phyloP scores from a whole-genome alignment of 2,113 vertebrate species.

The Labeo rohita region DNA sequence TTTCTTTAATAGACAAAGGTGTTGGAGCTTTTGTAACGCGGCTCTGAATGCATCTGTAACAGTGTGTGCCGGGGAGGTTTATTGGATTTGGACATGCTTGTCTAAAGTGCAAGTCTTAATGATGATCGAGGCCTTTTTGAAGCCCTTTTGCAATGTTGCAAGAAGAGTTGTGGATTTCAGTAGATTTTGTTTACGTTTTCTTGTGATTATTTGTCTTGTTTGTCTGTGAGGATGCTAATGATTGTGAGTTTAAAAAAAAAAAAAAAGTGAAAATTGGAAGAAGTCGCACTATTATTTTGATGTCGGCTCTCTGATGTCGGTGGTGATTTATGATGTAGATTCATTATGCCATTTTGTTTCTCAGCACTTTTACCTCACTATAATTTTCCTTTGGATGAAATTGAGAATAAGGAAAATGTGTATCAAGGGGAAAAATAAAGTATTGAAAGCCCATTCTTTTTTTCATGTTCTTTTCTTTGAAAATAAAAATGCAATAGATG shows the following conservation, averaged over 20 bases:
- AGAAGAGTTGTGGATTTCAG: conserved; percentile 60
- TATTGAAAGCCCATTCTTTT: conserved; percentile 63
- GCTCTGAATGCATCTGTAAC: conserved; percentile 36
- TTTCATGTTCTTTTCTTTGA: conserved; percentile 4
- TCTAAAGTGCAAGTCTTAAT: conserved; percentile 40
- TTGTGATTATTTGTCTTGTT: conserved; percentile 57
- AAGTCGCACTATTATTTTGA: conserved; percentile 70
- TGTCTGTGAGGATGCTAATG: conserved; percentile 63
- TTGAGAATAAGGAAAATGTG: conserved; percentile 77
- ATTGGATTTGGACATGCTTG: conserved; percentile 19
- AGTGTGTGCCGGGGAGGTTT: not conserved
- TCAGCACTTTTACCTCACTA: conserved; percentile 80
- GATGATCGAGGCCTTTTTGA: conserved; percentile 28
- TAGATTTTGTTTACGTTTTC: conserved; percentile 51
- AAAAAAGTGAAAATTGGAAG: conserved; percentile 55
- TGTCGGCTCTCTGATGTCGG: conserved; percentile 64
- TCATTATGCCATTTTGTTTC: conserved; percentile 73
- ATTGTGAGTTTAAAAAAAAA: conserved; percentile 56
- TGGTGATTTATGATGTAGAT: conserved; percentile 63
- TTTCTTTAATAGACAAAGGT: conserved; percentile 37
- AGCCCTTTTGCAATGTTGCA: conserved; percentile 54
- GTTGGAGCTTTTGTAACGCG: conserved; percentile 43
- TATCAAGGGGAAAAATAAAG: conserved; percentile 71
- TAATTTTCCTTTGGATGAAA: conserved; percentile 73
- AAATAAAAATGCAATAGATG: not conserved